Evolutionary conservation across 1,140 invertebrate species (phyloP).

Genomic region (Euwallacea fornicatus): DNA sequence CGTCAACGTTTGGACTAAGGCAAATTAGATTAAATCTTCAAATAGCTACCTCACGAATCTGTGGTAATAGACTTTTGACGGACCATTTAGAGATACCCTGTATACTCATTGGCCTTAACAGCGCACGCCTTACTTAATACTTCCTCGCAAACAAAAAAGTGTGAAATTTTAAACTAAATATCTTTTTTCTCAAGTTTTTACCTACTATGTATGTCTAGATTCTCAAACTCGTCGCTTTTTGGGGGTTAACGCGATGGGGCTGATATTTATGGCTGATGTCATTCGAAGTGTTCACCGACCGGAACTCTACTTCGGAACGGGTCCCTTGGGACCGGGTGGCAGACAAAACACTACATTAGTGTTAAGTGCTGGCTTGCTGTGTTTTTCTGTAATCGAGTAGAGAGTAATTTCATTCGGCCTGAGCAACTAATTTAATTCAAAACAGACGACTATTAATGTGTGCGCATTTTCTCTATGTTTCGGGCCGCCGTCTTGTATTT

Average conservation of each 20-base stretch:
- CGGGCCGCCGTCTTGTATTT: constrained; percentile 17
- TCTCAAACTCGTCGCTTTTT: background rate
- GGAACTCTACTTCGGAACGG: constrained; percentile 31
- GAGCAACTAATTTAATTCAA: background rate
- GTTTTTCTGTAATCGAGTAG: constrained; percentile 18
- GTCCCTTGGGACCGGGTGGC: constrained; percentile 32
- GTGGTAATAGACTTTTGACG: no score
- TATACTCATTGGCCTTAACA: no score
- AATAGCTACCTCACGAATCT: no score
- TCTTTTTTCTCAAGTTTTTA: no score
- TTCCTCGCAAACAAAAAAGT: no score
- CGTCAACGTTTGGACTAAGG: no score
- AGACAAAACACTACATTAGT: constrained; percentile 38
- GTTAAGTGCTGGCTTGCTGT: constrained; percentile 29
- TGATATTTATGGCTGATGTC: constrained; percentile 36
- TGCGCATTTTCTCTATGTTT: background rate
- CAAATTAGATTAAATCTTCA: no score
- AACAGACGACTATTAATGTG: background rate
- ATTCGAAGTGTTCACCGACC: constrained; percentile 31
- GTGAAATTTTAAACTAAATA: no score
- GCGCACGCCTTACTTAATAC: no score
- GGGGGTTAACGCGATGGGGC: constrained; percentile 26
- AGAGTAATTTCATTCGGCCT: background rate
- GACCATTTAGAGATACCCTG: no score
- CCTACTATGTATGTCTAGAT: no score